A percentile compares a stretch with the other conserved stretches of the same genome.
These are phyloP conservation scores for Psilanteris sp. DNA, from an alignment of 1,140 invertebrate genomes.

Conservation along the genomic window DNA sequence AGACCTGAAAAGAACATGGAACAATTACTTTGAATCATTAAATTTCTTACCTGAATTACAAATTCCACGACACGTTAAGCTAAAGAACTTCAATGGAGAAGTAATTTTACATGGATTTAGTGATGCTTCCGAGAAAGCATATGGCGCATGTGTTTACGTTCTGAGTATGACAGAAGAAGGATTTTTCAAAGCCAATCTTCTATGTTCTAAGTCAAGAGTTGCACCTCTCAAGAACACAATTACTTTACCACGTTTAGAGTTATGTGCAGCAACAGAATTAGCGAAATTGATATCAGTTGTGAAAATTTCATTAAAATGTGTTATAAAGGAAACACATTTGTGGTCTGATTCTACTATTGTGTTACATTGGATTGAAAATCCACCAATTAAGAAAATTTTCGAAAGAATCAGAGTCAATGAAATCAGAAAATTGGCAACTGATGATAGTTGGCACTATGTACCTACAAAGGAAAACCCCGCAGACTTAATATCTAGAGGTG, in stretches of 20 bases:
- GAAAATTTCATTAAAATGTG: background rate
- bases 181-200: background rate
- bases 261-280: constrained; percentile 5
- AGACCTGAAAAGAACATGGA: background rate
- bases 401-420: constrained; percentile 6
- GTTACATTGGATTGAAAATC: constrained; percentile 7
- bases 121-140: constrained; percentile 27
- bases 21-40: background rate
- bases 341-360: constrained; percentile 18
- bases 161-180: background rate
- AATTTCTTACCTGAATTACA: background rate
- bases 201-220: constrained; percentile 29
- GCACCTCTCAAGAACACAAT: constrained; percentile 10
- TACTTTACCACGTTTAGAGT: constrained; percentile 16
- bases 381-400: background rate
- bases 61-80: background rate
- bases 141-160: constrained; percentile 22
- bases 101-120: constrained; percentile 19
- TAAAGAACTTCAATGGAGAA: background rate
- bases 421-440: background rate
- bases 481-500: constrained; percentile 13
- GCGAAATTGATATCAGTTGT: background rate
- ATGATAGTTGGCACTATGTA: constrained; percentile 2
- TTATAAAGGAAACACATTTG: constrained; percentile 6
- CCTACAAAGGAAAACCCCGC: constrained; percentile 11